A percentile compares a stretch with the other conserved stretches of the same genome.
phyloP scores from a whole-genome alignment of 2,888 invertebrate genomes.

The Tetragnatha montana region DNA sequence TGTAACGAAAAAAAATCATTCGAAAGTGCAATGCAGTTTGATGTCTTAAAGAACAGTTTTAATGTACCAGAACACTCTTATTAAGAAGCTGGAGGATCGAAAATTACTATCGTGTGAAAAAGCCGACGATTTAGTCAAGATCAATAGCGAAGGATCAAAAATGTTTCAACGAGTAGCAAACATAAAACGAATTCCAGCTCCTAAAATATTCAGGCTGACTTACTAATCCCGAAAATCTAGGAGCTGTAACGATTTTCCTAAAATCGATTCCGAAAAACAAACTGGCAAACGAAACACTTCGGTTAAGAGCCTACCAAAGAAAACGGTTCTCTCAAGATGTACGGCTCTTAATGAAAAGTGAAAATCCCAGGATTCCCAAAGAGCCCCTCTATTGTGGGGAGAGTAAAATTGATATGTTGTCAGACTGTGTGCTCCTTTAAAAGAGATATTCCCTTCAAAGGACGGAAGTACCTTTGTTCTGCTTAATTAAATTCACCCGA shows the following conservation, averaged over 20 bases:
- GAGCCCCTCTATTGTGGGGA: background rate
- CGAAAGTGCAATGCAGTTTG: no score
- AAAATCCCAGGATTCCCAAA: constrained; percentile 8
- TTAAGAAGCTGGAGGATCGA: no score
- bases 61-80: no score
- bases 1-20: no score
- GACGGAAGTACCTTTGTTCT: background rate
- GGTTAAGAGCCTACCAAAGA: background rate
- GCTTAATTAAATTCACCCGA: background rate
- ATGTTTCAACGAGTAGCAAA: no score
- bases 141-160: no score
- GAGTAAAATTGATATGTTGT: background rate
- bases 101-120: no score
- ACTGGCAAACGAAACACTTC: background rate
- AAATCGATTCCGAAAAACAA: background rate
- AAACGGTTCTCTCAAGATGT: background rate
- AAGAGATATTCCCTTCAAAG: background rate
- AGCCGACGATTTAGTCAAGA: no score
- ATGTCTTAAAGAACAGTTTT: no score
- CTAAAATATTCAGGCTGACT: no score
- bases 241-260: background rate
- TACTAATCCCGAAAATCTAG: no score
- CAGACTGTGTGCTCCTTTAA: background rate
- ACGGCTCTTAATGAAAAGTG: background rate
- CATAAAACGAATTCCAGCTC: no score